phyloP scores from a whole-genome alignment of 2,113 vertebrate species.

The Craseonycteris thonglongyai region DNA sequence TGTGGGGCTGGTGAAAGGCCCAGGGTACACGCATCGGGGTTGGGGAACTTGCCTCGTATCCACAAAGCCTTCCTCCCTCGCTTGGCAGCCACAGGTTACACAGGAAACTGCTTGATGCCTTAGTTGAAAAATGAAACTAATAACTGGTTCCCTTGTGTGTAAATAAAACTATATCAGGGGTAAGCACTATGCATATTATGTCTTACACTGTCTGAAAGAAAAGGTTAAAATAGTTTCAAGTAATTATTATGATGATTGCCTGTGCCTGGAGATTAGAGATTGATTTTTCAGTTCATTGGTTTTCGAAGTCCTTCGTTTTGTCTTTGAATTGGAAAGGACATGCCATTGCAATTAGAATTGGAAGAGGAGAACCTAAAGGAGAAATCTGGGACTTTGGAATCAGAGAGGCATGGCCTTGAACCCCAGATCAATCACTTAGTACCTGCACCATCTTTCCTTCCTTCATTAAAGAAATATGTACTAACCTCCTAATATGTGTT shows the following conservation, averaged over 20 bases:
- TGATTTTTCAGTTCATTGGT: conserved; percentile 42
- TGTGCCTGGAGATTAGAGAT: not conserved
- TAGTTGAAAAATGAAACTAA: conserved; percentile 50
- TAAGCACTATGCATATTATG: not conserved
- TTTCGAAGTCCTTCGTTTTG: not conserved
- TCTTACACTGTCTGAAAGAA: conserved; percentile 10
- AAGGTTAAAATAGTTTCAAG: conserved; percentile 16
- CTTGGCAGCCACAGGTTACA: not conserved
- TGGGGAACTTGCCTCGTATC: not conserved
- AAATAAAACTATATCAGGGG: conserved; percentile 37
- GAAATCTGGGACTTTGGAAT: not conserved
- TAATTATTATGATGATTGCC: conserved; percentile 20
- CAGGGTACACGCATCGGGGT: not conserved
- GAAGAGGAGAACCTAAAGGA: not conserved
- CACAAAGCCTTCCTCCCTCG: not conserved
- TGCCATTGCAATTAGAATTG: not conserved
- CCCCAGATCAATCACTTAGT: not conserved
- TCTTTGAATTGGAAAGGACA: not conserved
- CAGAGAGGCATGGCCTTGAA: not conserved
- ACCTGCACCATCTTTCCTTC: not conserved
- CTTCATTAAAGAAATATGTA: not conserved
- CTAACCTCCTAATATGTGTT: not conserved
- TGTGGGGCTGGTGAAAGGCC: not conserved
- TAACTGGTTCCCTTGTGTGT: conserved; percentile 21
- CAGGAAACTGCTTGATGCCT: not conserved